Evolutionary conservation across 35 echinoderm and acorn worm species (phyloP).

Genomic region (Heliocidaris erythrogramma): DNA sequence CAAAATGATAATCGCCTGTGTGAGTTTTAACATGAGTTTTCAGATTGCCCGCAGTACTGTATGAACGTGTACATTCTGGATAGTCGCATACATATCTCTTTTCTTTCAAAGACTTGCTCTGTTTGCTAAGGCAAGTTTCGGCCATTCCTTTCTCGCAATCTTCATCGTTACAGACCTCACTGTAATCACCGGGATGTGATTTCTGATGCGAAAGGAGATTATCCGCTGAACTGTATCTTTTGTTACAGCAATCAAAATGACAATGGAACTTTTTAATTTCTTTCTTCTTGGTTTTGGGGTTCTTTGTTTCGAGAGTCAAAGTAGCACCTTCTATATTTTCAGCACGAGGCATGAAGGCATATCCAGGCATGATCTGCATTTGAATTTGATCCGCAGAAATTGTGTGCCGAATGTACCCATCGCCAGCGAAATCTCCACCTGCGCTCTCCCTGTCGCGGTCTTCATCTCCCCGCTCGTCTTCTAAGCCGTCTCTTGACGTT

Average conservation of each 20-base stretch:
- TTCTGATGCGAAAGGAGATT: constrained; percentile 33
- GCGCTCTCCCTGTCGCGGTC: not conserved
- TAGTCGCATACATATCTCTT: constrained; percentile 69
- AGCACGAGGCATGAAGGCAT: constrained; percentile 72
- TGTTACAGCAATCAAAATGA: constrained; percentile 73
- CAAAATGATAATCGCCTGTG: constrained; percentile 93
- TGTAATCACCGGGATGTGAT: constrained; percentile 34
- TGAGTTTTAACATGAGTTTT: constrained; percentile 97
- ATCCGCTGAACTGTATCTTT: constrained; percentile 32
- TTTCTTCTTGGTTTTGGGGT: constrained; percentile 85
- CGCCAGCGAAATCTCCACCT: constrained; percentile 41
- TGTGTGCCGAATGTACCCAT: constrained; percentile 93
- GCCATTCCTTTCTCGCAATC: constrained; percentile 27
- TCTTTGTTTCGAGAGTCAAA: constrained; percentile 78
- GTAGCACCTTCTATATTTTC: constrained; percentile 93
- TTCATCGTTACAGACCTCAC: constrained; percentile 16
- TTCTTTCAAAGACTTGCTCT: constrained; percentile 70
- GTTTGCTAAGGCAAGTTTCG: not conserved
- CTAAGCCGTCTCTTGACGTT: not conserved
- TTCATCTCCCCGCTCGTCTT: not conserved
- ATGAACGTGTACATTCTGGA: constrained; percentile 62
- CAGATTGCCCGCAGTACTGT: constrained; percentile 94
- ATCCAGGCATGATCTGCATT: constrained; percentile 89
- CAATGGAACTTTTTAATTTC: constrained; percentile 84
- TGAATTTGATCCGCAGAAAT: constrained; percentile 95